phyloP scores from a whole-genome alignment of 2,797 vertebrate genomes.

The Sphenopsis melanotis region DNA sequence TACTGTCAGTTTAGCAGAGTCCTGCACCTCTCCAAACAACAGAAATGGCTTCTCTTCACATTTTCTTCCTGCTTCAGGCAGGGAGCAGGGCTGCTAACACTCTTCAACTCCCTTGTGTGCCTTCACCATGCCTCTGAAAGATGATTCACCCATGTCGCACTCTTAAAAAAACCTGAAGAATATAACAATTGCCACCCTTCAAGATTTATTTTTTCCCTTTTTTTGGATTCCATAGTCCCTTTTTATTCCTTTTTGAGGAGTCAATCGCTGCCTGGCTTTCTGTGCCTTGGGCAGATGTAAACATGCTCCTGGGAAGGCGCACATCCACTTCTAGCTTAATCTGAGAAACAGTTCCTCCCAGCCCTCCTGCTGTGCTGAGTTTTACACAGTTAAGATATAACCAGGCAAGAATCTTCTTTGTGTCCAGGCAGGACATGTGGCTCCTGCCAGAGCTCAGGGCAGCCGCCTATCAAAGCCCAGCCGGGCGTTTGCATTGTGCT shows the following conservation, averaged over 20 bases:
- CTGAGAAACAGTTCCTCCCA: background rate
- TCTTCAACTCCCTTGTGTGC: background rate
- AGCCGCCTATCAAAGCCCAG: background rate
- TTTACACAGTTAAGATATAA: background rate
- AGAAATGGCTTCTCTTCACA: background rate
- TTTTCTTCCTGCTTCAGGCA: background rate
- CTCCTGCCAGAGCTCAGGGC: background rate
- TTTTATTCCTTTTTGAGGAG: background rate
- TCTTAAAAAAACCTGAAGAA: background rate
- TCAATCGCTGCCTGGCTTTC: background rate
- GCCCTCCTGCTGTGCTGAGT: background rate
- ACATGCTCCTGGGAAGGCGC: background rate
- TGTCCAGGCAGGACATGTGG: background rate
- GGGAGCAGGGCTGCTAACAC: background rate
- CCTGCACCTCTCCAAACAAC: background rate
- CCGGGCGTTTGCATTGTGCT: conserved; percentile 12
- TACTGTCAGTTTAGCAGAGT: background rate
- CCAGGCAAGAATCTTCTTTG: conserved; percentile 1
- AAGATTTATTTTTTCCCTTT: background rate
- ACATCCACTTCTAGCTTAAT: background rate
- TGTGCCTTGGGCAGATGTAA: background rate
- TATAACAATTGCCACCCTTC: background rate
- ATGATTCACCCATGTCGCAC: background rate
- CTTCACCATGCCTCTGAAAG: background rate
- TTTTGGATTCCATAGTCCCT: background rate